These are phyloP conservation scores for Micrastur ruficollis DNA, from an alignment of 2,797 vertebrate species.

Conservation along the genomic window DNA sequence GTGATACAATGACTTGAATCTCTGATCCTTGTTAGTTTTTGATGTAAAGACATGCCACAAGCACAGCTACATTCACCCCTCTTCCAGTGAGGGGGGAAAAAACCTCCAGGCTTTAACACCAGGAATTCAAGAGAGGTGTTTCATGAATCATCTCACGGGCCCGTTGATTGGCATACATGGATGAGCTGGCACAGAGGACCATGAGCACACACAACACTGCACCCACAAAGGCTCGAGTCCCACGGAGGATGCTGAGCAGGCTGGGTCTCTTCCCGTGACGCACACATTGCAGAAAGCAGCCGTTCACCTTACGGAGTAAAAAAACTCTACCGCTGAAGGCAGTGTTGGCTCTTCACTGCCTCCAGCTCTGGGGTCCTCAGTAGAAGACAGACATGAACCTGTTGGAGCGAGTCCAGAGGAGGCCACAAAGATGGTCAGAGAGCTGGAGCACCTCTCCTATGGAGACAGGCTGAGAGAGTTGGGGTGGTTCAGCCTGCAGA, in stretches of 20 bases:
- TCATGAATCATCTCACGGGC: background rate
- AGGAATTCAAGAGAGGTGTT: background rate
- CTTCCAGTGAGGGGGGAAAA: background rate
- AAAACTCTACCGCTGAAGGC: background rate
- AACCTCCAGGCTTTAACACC: background rate
- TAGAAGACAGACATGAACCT: fast-evolving
- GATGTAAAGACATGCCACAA: fast-evolving
- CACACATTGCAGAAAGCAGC: background rate
- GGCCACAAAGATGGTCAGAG: fast-evolving
- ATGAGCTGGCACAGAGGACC: background rate
- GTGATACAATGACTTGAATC: fast-evolving
- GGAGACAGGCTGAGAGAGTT: background rate
- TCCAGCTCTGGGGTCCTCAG: background rate
- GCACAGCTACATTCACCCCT: fast-evolving
- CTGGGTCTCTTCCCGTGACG: fast-evolving
- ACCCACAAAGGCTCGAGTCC: background rate
- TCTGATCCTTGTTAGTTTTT: background rate
- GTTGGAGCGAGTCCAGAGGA: fast-evolving
- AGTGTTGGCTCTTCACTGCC: background rate
- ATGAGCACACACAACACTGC: fast-evolving
- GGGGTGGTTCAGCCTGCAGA: no score
- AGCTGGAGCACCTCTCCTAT: background rate
- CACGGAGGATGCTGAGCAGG: fast-evolving
- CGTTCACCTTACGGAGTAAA: background rate
- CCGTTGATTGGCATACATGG: fast-evolving